Base-by-base conservation (phyloP, 2,797 vertebrate species). In the Bradypodion ventrale region DNA sequence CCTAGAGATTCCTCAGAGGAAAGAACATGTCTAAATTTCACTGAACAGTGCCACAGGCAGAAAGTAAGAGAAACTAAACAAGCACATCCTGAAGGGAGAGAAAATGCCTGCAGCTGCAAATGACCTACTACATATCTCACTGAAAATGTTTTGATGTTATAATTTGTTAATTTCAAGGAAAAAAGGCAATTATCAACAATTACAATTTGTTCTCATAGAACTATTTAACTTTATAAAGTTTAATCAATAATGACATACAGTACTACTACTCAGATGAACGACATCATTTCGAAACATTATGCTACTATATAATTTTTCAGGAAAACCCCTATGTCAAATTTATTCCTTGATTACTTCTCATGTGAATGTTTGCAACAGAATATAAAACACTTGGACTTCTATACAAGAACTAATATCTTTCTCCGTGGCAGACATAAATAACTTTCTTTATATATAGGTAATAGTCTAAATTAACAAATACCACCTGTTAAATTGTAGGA, bases 1-100 rank as follows among this genome's bases (percentile, higher is more conserved):
- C 88, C 85, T 63, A 85, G 89, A 94, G 92, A 95, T 83, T 95
- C 92, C 91, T 97, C 95, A 95, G 95, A 96, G 94, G 92, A 93
- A 96, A 97, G 95, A 96, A 94, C 93, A 94, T 93, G 94, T 94
- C 95, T 96, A 95, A 97, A 97, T 97, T 95, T 96, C 95, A 97
- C 96, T 95, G 95, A 62, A 95, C 92, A 96, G 80, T 93, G 97
- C 97, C 97, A 96, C 93, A 94, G 97, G 97, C 96, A 94, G 93
- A 95, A 94, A 97, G 95, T 93, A 95, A 97, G 93, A 96, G 95
- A 97, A 97, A 97, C 96, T 97, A 97, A 98, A 98, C 96, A 98
- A 98, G 96, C 93, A 94, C 93, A 95, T 97, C 96, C 96, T 96
- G 94, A 89, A 94, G 97, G 97, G 96, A 97, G 92, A 92, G 78